Evolutionary conservation across 2,888 invertebrate genomes (phyloP).

Genomic region (Neelides folsomi): DNA sequence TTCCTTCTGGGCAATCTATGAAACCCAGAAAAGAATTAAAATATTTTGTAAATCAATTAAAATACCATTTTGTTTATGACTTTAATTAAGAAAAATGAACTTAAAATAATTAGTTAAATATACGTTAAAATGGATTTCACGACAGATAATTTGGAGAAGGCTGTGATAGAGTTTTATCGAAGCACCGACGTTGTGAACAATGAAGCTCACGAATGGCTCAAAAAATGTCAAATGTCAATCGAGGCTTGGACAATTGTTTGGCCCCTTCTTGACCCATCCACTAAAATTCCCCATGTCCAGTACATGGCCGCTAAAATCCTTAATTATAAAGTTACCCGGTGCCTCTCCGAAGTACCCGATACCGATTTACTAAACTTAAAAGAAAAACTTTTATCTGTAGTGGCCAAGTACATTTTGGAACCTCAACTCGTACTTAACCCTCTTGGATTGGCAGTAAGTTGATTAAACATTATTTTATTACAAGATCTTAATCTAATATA

Average conservation of each 20-base stretch:
- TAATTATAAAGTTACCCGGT: constrained; percentile 27
- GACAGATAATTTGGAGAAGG: constrained; percentile 27
- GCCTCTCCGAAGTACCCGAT: constrained; percentile 26
- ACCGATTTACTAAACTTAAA: constrained; percentile 22
- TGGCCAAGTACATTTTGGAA: constrained; percentile 27
- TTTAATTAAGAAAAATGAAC: too few species aligned
- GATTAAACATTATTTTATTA: neutral
- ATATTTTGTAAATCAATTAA: too few species aligned
- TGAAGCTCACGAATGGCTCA: constrained; percentile 32
- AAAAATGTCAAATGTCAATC: constrained; percentile 25
- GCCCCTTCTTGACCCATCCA: constrained; percentile 20
- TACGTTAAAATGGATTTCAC: constrained; percentile 24
- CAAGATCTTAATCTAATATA: too few species aligned
- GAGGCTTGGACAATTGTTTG: constrained; percentile 32
- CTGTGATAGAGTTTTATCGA: constrained; percentile 29
- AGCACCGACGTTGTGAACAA: constrained; percentile 23
- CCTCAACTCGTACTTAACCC: constrained; percentile 26
- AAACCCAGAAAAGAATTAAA: too few species aligned
- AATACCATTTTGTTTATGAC: too few species aligned
- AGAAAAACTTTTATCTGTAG: constrained; percentile 22
- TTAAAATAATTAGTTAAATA: neutral
- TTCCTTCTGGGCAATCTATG: too few species aligned
- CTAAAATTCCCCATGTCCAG: constrained; percentile 25
- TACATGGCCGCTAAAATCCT: constrained; percentile 30
- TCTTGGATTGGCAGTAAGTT: constrained; percentile 24